phyloP scores from a whole-genome alignment of 2,113 vertebrate species.

The Diadophis punctatus region DNA sequence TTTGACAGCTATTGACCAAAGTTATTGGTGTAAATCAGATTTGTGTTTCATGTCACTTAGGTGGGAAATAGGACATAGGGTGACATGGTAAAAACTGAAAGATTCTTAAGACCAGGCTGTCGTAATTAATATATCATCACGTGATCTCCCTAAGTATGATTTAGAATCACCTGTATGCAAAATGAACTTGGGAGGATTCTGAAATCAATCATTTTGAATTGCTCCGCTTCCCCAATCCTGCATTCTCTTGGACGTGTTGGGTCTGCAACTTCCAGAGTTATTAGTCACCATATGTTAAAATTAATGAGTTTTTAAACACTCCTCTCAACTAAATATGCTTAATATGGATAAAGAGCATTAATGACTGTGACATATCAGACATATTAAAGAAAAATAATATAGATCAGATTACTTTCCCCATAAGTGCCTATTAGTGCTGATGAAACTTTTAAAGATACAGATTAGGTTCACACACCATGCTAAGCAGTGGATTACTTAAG shows the following conservation, averaged over 20 bases:
- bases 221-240: background rate
- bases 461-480: background rate
- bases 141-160: background rate
- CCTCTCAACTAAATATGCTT: background rate
- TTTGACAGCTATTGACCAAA: background rate
- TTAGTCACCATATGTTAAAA: background rate
- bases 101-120: background rate
- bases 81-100: background rate
- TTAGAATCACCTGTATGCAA: background rate
- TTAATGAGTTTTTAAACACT: background rate
- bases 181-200: background rate
- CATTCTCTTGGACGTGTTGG: background rate
- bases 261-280: background rate
- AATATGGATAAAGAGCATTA: background rate
- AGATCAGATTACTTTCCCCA: background rate
- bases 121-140: background rate
- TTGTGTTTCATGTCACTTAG: background rate
- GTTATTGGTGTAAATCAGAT: background rate
- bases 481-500: background rate
- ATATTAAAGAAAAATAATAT: background rate
- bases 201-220: background rate
- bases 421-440: background rate
- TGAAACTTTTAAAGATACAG: background rate
- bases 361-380: background rate
- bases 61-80: background rate